Evolutionary conservation across 2,797 vertebrate genomes (phyloP).

Genomic region (Helicolenus hilgendorfi): DNA sequence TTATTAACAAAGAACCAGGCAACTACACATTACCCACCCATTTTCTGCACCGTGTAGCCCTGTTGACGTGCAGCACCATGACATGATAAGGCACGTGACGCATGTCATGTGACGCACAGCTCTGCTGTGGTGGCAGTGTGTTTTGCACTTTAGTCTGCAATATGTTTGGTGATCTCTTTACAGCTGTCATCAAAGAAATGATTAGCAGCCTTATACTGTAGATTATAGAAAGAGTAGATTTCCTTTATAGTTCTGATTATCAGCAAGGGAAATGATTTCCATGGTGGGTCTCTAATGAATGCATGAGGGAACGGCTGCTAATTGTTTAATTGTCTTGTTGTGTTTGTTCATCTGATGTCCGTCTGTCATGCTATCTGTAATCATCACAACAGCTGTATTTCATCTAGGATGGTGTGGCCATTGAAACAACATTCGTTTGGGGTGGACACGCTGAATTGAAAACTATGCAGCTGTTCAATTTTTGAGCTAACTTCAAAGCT

Average conservation of each 20-base stretch:
- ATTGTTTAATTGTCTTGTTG: slow-evolving; percentile 90
- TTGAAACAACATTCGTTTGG: slow-evolving; percentile 67
- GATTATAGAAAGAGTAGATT: neutral
- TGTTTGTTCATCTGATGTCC: slow-evolving; percentile 76
- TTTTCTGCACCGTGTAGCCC: neutral
- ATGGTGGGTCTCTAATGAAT: slow-evolving; percentile 24
- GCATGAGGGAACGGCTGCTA: slow-evolving; percentile 90
- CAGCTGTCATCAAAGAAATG: slow-evolving; percentile 68
- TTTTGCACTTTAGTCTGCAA: slow-evolving; percentile 68
- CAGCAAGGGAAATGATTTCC: slow-evolving; percentile 20
- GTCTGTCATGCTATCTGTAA: slow-evolving; percentile 63
- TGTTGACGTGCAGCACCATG: slow-evolving; percentile 6
- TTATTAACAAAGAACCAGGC: neutral
- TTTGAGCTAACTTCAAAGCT: neutral
- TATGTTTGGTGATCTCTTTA: slow-evolving; percentile 55
- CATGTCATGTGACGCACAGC: slow-evolving; percentile 46
- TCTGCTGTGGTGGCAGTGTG: slow-evolving; percentile 70
- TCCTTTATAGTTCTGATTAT: slow-evolving; percentile 9
- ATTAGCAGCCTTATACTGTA: slow-evolving; percentile 79
- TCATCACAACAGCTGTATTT: slow-evolving; percentile 82
- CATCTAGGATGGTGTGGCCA: slow-evolving; percentile 67
- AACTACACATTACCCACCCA: neutral
- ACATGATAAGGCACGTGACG: slow-evolving; percentile 18
- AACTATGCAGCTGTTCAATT: neutral
- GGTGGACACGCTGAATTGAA: slow-evolving; percentile 44